Conservation (phyloP, 2,888 invertebrate genomes). For the Noctua janthina region DNA sequence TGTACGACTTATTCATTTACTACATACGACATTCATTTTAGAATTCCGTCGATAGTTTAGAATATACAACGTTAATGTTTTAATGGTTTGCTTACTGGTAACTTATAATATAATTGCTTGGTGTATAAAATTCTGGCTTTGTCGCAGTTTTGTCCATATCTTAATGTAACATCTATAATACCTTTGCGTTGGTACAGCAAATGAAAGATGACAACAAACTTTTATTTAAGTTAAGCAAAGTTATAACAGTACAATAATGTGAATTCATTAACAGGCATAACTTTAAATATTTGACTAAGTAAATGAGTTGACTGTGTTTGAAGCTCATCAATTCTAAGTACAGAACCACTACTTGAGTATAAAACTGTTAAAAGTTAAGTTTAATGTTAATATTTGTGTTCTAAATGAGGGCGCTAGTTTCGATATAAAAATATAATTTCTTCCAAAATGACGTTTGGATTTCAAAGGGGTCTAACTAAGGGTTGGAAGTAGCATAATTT, state of each 20-base stretch:
- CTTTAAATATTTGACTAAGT: conserved; percentile 61
- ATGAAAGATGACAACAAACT: conserved; percentile 32
- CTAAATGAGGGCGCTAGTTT: conserved; percentile 30
- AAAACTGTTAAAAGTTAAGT: conserved; percentile 38
- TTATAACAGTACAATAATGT: conserved; percentile 53
- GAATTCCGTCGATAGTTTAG: conserved; percentile 69
- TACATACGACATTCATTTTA: conserved; percentile 66
- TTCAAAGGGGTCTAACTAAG: conserved; percentile 28
- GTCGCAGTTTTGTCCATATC: conserved; percentile 32
- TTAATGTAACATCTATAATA: conserved; percentile 35
- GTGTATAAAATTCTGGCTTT: conserved; percentile 54
- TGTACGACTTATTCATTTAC: conserved; percentile 64
- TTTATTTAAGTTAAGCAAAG: conserved; percentile 48
- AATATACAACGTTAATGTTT: conserved; percentile 63
- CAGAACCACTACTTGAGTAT: conserved; percentile 36
- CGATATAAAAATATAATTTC: conserved; percentile 57
- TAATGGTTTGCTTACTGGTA: conserved; percentile 62
- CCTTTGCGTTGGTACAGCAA: conserved; percentile 36
- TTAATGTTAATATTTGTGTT: conserved; percentile 22
- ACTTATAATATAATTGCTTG: conserved; percentile 62
- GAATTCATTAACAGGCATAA: conserved; percentile 44
- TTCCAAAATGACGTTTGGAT: conserved; percentile 50
- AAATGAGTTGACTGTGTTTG: conserved; percentile 40
- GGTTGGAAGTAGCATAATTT: conserved; percentile 44
- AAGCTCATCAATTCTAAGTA: conserved; percentile 41